phyloP scores from a whole-genome alignment of 1,140 invertebrate genomes.

The Varroa destructor region DNA sequence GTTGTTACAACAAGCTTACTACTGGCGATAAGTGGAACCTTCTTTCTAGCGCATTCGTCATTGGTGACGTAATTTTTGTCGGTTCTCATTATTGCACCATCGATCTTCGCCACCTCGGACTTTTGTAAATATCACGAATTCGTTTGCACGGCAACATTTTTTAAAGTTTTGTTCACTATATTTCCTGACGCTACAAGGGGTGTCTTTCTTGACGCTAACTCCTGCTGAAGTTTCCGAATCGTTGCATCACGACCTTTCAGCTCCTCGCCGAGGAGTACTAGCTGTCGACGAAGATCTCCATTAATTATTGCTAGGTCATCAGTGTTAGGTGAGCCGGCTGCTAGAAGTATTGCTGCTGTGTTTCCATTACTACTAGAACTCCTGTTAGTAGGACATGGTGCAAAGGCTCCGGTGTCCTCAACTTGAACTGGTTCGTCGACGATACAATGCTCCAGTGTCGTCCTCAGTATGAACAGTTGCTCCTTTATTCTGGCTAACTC shows the following conservation, averaged over 20 bases:
- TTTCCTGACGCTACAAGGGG: background rate
- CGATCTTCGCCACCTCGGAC: background rate
- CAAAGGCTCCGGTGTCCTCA: background rate
- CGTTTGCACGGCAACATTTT: conserved; percentile 24
- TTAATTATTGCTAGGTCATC: no score
- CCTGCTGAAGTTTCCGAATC: conserved; percentile 17
- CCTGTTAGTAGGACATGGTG: no score
- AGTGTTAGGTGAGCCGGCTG: no score
- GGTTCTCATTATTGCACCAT: no score
- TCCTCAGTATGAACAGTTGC: conserved; percentile 11
- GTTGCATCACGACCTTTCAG: conserved; percentile 22
- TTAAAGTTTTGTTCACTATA: background rate
- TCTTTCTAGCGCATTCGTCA: no score
- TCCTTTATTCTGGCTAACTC: conserved; percentile 24
- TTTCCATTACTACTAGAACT: no score
- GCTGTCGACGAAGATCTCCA: conserved; percentile 18
- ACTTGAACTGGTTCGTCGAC: background rate
- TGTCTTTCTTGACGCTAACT: background rate
- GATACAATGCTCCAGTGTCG: conserved; percentile 21
- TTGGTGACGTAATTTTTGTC: no score
- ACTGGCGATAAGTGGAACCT: no score
- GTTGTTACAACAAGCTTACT: no score
- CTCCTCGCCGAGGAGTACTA: conserved; percentile 8
- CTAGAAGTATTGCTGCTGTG: no score
- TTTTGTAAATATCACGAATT: conserved; percentile 28